A percentile compares a stretch with the other conserved stretches of the same genome.
phyloP scores from a whole-genome alignment of 2,113 vertebrate genomes.

The Onychostoma macrolepis region DNA sequence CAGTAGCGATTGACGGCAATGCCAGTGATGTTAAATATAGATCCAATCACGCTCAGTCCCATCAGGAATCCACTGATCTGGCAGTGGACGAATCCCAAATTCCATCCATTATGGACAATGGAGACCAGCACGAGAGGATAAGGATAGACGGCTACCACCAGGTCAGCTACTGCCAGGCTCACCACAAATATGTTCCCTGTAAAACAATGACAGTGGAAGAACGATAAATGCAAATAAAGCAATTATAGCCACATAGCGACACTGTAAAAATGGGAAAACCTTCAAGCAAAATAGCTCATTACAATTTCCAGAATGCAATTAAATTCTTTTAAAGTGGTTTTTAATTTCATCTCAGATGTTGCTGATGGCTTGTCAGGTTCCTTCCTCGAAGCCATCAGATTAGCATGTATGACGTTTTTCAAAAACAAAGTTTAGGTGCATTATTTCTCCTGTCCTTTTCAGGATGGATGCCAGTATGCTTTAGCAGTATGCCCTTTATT shows the following conservation, averaged over 20 bases:
- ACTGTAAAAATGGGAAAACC: neutral
- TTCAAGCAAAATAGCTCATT: neutral
- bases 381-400: conserved; percentile 1
- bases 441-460: conserved; percentile 27
- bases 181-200: conserved; percentile 87
- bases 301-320: neutral
- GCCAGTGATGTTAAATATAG: conserved; percentile 86
- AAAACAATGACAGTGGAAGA: conserved; percentile 64
- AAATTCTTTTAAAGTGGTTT: neutral
- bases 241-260: neutral
- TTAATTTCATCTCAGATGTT: neutral
- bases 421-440: conserved; percentile 10
- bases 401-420: neutral
- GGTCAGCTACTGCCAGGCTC: conserved; percentile 85
- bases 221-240: neutral
- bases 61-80: conserved; percentile 85
- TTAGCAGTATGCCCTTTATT: conserved; percentile 57
- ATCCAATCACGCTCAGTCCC: conserved; percentile 86
- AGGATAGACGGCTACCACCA: conserved; percentile 86
- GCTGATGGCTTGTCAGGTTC: neutral
- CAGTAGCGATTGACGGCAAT: conserved; percentile 88
- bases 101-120: conserved; percentile 84
- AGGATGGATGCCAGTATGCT: conserved; percentile 38
- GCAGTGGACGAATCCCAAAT: conserved; percentile 82
- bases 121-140: conserved; percentile 85